Evolutionary conservation across 1,140 invertebrate genomes (phyloP).

Genomic region (Tigriopus japonicus): DNA sequence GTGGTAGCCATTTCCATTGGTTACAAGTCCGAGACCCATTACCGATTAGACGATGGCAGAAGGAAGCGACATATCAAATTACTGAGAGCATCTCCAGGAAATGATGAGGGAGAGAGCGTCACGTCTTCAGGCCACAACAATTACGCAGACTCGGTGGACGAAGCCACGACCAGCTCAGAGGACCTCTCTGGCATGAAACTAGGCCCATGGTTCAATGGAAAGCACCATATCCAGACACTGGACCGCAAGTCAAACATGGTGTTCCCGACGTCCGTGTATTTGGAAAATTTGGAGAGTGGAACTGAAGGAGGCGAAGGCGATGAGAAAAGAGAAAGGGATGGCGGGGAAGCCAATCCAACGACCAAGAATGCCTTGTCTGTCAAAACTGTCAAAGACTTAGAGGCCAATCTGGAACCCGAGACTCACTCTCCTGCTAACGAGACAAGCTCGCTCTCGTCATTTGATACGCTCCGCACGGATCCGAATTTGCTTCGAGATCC

Average conservation of each 20-base stretch:
- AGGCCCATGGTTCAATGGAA: slow-evolving; percentile 15
- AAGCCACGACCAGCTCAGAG: background rate
- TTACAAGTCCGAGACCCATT: slow-evolving; percentile 15
- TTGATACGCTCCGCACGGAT: no score
- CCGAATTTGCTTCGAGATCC: no score
- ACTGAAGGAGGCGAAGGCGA: background rate
- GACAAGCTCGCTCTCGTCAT: no score
- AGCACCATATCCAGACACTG: slow-evolving; percentile 7
- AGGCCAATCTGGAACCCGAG: no score
- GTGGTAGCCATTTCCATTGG: slow-evolving; percentile 22
- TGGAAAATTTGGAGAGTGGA: slow-evolving; percentile 5
- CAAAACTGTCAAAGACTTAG: no score
- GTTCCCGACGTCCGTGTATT: slow-evolving; percentile 1
- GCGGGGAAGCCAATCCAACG: background rate
- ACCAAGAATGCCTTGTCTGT: no score
- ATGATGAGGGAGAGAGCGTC: background rate
- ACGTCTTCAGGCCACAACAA: slow-evolving; percentile 1
- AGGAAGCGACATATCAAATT: slow-evolving; percentile 1
- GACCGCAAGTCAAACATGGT: slow-evolving; percentile 3
- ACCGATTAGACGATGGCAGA: slow-evolving; percentile 3
- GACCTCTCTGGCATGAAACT: slow-evolving; percentile 9
- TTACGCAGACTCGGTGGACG: slow-evolving; percentile 2
- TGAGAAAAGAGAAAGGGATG: background rate
- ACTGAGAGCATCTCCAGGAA: background rate
- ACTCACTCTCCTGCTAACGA: no score